Conservation (phyloP, 2,797 vertebrate genomes). For the Mico argentatus region DNA sequence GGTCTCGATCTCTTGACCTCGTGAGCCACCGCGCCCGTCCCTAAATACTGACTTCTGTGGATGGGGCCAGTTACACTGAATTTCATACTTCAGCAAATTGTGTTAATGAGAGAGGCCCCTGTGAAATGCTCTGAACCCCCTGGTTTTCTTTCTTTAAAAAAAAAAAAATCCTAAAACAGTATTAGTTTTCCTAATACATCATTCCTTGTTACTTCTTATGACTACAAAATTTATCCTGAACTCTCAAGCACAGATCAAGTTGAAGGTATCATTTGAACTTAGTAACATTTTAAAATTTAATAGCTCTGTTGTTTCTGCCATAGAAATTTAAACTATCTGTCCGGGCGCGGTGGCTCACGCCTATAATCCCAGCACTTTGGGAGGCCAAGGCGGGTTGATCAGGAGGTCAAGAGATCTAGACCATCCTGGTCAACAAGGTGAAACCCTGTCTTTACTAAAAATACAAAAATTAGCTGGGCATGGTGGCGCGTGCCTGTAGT, state of each 20-base stretch:
- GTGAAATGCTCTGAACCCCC: background rate
- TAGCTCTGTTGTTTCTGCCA: constrained; percentile 45
- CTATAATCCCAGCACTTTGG: too few species aligned
- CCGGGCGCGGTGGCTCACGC: background rate
- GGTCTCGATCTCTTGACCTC: too few species aligned
- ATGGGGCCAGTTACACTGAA: background rate
- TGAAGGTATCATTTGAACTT: constrained; percentile 54
- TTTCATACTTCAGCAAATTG: constrained; percentile 50
- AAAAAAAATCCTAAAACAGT: background rate
- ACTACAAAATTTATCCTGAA: constrained; percentile 51
- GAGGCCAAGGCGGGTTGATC: too few species aligned
- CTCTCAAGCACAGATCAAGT: constrained; percentile 51
- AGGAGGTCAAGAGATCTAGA: too few species aligned
- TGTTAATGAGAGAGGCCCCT: background rate
- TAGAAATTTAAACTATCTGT: constrained; percentile 81
- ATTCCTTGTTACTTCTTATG: constrained; percentile 56
- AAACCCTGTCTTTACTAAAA: too few species aligned
- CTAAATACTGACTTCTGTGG: background rate
- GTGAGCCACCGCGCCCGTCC: too few species aligned
- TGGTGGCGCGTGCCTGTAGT: too few species aligned
- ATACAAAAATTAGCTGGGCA: too few species aligned
- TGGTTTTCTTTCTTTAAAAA: background rate
- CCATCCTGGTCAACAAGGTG: too few species aligned
- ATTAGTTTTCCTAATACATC: constrained; percentile 10
- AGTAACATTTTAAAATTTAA: constrained; percentile 68